Conservation (phyloP, 2,113 vertebrate species). For the Malurus cyaneus region DNA sequence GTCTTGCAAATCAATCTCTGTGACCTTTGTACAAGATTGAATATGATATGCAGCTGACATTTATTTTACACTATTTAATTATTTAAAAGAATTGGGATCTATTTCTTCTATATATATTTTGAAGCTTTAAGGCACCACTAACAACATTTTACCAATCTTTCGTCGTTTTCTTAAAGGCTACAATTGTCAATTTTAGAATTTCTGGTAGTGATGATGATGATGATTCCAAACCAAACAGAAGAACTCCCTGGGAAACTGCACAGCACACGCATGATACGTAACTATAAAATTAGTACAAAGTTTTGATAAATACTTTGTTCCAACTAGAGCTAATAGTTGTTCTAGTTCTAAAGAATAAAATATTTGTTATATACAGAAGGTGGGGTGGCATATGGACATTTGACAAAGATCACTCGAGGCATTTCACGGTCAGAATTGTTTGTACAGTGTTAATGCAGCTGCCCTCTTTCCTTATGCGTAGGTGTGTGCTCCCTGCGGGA, state of each 20-base stretch:
- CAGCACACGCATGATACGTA: background rate
- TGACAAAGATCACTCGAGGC: background rate
- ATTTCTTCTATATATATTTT: background rate
- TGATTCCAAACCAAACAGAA: background rate
- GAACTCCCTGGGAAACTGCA: background rate
- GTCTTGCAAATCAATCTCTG: background rate
- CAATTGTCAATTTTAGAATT: background rate
- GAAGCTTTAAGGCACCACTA: background rate
- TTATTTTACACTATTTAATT: background rate
- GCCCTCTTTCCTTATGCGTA: fast-evolving
- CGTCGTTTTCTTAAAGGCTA: background rate
- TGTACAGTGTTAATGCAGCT: background rate
- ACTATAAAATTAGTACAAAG: background rate
- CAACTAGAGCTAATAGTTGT: background rate
- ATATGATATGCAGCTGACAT: background rate
- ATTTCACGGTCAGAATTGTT: background rate
- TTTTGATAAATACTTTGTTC: background rate
- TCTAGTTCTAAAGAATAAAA: background rate
- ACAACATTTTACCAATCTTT: background rate
- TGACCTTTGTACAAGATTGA: background rate
- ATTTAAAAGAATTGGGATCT: background rate
- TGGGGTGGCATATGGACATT: background rate
- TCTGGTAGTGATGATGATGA: background rate
- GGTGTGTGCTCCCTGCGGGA: background rate
- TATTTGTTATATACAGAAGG: background rate